phyloP scores from a whole-genome alignment of 2,797 vertebrate genomes.

The Enteromius thamalakanensis region DNA sequence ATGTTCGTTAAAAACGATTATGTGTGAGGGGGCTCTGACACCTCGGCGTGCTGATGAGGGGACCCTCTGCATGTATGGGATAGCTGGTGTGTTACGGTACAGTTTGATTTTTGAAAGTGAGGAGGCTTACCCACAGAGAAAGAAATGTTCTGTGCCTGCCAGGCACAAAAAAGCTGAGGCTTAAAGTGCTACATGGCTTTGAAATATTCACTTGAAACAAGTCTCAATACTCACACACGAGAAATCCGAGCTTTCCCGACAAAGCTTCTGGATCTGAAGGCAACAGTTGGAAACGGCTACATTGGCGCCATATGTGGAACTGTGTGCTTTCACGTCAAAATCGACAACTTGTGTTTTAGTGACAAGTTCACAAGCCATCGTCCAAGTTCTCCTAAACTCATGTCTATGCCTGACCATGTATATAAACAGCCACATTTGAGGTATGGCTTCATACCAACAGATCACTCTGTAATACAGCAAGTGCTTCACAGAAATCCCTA shows the following conservation, averaged over 20 bases:
- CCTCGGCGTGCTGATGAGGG: conserved; percentile 13
- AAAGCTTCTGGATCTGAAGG: conserved; percentile 51
- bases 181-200: conserved; percentile 42
- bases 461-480: conserved; percentile 16
- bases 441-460: conserved; percentile 33
- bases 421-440: conserved; percentile 21
- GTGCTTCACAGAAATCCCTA: conserved; percentile 13
- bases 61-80: conserved; percentile 24
- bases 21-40: conserved; percentile 63
- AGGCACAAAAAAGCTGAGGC: conserved; percentile 53
- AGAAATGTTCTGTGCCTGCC: conserved; percentile 51
- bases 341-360: conserved; percentile 34
- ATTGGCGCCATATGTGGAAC: conserved; percentile 51
- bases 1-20: conserved; percentile 61
- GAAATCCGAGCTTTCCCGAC: conserved; percentile 57
- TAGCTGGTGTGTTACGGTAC: not conserved
- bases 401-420: conserved; percentile 42
- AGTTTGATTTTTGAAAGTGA: conserved; percentile 26
- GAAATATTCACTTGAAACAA: conserved; percentile 50
- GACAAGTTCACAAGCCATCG: conserved; percentile 35
- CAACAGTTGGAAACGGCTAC: conserved; percentile 43
- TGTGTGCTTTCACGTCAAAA: conserved; percentile 47
- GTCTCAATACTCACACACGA: conserved; percentile 44
- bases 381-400: conserved; percentile 33
- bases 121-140: conserved; percentile 20